These are phyloP conservation scores for Haliclona indistincta DNA, from an alignment of 37 sponge, comb jelly and placozoan species.

Conservation along the genomic window DNA sequence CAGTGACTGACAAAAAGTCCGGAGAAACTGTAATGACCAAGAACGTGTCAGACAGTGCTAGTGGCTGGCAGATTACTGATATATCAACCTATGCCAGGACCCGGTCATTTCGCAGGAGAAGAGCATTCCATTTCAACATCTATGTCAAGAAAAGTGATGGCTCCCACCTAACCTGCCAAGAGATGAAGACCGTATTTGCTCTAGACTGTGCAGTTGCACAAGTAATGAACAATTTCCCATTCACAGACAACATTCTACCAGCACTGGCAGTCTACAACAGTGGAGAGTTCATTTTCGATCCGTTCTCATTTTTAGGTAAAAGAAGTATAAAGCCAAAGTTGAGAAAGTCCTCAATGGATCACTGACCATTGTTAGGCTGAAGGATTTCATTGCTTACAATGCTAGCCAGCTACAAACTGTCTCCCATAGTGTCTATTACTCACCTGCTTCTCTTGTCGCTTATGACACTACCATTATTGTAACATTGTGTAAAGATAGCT, in stretches of 20 bases:
- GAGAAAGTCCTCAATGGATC: no score
- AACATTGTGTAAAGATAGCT: no score
- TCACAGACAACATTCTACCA: neutral
- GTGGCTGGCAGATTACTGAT: conserved; percentile 19
- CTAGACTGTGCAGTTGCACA: neutral
- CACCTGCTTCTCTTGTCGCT: no score
- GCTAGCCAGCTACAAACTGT: no score
- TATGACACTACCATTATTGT: no score
- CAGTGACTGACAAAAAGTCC: neutral
- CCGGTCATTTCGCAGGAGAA: neutral
- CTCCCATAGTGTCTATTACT: no score
- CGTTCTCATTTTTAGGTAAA: no score
- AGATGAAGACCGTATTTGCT: neutral
- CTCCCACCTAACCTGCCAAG: neutral
- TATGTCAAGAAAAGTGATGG: neutral
- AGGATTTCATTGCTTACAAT: no score
- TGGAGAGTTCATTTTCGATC: no score
- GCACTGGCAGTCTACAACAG: no score
- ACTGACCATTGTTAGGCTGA: no score
- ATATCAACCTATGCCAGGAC: neutral
- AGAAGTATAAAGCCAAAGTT: no score
- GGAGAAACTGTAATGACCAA: neutral
- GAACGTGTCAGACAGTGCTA: neutral
- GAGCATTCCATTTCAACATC: neutral
- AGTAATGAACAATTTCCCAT: neutral